These are phyloP conservation scores for Arrhamphus sclerolepis DNA, from an alignment of 2,797 vertebrate genomes.

Conservation along the genomic window DNA sequence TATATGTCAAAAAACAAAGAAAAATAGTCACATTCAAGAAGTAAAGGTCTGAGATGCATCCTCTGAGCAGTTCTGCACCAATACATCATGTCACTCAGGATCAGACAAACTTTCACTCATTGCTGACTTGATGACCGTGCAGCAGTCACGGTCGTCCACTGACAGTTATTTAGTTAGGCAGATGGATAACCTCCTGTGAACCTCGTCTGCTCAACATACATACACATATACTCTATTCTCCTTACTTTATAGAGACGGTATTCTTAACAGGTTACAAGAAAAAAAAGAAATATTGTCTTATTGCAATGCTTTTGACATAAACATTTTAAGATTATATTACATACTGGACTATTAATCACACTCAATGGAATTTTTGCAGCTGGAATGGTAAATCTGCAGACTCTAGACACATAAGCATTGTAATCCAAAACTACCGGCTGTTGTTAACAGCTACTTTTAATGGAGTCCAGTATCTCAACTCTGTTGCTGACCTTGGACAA, in stretches of 20 bases:
- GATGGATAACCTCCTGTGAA: conserved; percentile 45
- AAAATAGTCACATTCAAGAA: conserved; percentile 30
- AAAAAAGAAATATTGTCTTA: conserved; percentile 39
- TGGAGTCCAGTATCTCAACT: conserved; percentile 1
- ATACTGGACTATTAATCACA: no score
- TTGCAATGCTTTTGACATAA: not conserved
- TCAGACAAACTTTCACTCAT: conserved; percentile 68
- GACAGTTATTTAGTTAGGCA: conserved; percentile 63
- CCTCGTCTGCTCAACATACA: conserved; percentile 38
- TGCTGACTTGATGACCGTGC: conserved; percentile 62
- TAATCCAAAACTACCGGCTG: not conserved
- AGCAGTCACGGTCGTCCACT: conserved; percentile 37
- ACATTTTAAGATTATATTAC: no score
- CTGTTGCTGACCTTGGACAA: conserved; percentile 85
- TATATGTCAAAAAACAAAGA: conserved; percentile 44
- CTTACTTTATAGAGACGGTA: conserved; percentile 34
- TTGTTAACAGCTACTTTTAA: conserved; percentile 3
- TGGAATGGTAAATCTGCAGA: no score
- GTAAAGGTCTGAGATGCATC: conserved; percentile 54
- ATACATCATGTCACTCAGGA: conserved; percentile 67
- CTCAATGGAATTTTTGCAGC: no score
- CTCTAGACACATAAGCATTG: not conserved
- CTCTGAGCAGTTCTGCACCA: conserved; percentile 41
- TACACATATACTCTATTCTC: conserved; percentile 34
- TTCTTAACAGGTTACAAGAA: conserved; percentile 24